These are phyloP conservation scores for Nerophis ophidion DNA, from an alignment of 2,113 vertebrate species.

Conservation along the genomic window DNA sequence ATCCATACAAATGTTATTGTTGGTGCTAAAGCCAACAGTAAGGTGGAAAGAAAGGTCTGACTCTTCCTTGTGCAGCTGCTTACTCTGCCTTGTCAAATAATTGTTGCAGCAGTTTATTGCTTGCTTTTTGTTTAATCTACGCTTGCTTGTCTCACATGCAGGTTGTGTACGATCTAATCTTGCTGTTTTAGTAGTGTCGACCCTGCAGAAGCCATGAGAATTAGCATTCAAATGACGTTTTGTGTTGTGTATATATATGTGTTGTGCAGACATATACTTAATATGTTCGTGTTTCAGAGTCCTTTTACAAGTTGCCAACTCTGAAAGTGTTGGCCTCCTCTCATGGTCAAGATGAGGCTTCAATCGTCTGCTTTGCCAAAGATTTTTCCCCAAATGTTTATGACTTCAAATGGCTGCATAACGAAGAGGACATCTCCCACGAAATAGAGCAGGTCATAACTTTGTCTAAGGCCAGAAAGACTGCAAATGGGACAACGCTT, in stretches of 20 bases:
- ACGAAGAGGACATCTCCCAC: rapidly evolving
- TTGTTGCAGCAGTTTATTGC: constrained; percentile 1
- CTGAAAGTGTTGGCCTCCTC: constrained; percentile 29
- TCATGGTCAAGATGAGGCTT: constrained; percentile 9
- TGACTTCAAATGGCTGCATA: constrained; percentile 54
- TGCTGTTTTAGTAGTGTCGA: background rate
- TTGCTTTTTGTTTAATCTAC: background rate
- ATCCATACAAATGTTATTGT: no score
- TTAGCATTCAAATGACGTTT: no score
- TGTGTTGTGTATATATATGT: constrained; percentile 25
- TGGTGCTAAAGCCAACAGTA: no score
- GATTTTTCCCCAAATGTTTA: constrained; percentile 50
- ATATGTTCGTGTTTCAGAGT: constrained; percentile 60
- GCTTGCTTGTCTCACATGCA: constrained; percentile 19
- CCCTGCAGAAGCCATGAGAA: background rate
- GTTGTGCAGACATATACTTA: constrained; percentile 47
- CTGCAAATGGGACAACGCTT: rapidly evolving
- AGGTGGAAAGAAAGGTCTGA: no score
- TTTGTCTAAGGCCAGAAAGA: background rate
- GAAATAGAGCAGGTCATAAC: background rate
- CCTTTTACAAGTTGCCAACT: constrained; percentile 1
- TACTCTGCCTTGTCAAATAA: no score
- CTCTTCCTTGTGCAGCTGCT: no score
- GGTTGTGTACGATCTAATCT: no score
- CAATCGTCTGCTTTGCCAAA: constrained; percentile 62